Evolutionary conservation across 2,113 vertebrate species (phyloP).

Genomic region (Ellobius talpinus): DNA sequence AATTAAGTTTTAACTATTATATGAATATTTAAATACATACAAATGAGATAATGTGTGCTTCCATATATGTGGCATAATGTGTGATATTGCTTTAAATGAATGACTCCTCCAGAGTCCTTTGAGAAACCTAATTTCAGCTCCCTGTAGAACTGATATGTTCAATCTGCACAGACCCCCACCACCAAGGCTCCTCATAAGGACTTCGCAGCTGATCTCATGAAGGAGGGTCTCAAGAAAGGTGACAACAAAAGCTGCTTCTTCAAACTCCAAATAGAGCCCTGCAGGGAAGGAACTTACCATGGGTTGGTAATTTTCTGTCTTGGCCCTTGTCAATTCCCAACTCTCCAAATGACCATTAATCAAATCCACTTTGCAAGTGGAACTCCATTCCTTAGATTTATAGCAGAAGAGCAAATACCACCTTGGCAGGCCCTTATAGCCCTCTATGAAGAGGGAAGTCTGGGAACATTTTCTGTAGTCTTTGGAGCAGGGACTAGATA

Average conservation of each 20-base stretch:
- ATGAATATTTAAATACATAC: background rate
- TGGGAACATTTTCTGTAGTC: background rate
- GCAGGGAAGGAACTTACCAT: background rate
- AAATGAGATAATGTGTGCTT: background rate
- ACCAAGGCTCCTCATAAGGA: background rate
- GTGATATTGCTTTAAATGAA: slow-evolving; percentile 16
- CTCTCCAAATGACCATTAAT: background rate
- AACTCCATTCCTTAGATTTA: slow-evolving; percentile 8
- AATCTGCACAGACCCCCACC: background rate
- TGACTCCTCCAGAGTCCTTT: background rate
- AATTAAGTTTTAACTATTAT: background rate
- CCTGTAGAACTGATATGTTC: background rate
- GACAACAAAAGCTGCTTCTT: background rate
- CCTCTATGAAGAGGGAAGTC: background rate
- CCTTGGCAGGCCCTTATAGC: background rate
- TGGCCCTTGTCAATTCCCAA: background rate
- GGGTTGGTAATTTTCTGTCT: background rate
- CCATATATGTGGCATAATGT: background rate
- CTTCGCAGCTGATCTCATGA: background rate
- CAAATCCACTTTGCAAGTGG: background rate
- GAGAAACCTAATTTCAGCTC: background rate
- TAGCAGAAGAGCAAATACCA: background rate
- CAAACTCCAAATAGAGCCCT: background rate
- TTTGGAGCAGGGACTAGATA: background rate
- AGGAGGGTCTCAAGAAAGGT: background rate